Evolutionary conservation across 2,888 invertebrate genomes (phyloP), one percentile per base, ranked within the genome.

Genomic region (Cantharis flavilabris): DNA sequence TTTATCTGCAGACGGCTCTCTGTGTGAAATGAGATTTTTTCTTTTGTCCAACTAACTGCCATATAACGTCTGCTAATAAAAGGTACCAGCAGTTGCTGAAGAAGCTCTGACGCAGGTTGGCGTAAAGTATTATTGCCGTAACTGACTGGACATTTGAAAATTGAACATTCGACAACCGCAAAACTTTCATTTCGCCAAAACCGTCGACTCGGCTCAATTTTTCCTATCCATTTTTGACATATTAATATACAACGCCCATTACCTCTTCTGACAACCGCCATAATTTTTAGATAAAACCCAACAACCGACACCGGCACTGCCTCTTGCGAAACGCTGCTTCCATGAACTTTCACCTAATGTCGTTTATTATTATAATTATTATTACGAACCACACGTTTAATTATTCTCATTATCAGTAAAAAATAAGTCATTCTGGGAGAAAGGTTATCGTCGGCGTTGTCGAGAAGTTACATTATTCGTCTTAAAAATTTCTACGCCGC

Each of bases 1-100:
- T 87, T 87, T 86, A 86, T 87, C 85, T 85, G 82, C 83, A 85
- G 83, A 86, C 85, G 85, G 86, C 83, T 84, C 81, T 81, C 82
- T 82, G 83, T 83, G 82, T 83, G 84, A 86, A 86, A 87, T 86
- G 87, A 87, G 86, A 86, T 86, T 86, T 86, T 83, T 87, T 85
- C 85, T 85, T 85, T 87, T 86, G 85, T 86, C 84, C 86, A 80
- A 82, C 84, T 85, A 86, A 86, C 86, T 85, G 86, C 86, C 84
- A 83, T 85, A 86, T 86, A 86, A 85, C 85, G 83, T 82, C 82
- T 82, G 81, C 84, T 86, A 86, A 86, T 86, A 86, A 86, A 86
- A 86, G 86, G 86, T 86, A 83, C 79, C 79, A 79, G 79, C 81
- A 80, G 83, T 80, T 80, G 81, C 79, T 81, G 80, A 80, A 82